Evolutionary conservation across 1,140 invertebrate genomes (phyloP), one percentile per base, ranked within the genome.

Genomic region (Lamellibrachia luymesi): DNA sequence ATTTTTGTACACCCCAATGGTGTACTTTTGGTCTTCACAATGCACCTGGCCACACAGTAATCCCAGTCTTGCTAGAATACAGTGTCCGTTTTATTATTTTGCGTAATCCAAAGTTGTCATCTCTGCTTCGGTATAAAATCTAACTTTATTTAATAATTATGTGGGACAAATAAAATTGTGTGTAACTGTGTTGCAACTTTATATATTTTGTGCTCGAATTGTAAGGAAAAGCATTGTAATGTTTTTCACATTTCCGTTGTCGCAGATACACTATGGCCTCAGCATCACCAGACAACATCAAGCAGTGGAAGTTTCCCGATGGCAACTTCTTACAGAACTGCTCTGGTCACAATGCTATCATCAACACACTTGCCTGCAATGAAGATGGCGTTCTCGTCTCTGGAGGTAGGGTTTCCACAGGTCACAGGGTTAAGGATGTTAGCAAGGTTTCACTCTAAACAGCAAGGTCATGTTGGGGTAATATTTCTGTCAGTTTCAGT

Each of bases 291-390:
- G 99, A 99, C 96, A 99, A 99, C 95, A 99, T 99, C 93, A 99
- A 99, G 96, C 98, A 99, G 96, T 99, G 99, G 99, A 99, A 98
- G 96, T 99, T 99, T 96, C 99, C 99, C 0, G 98, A 99, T 95
- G 99, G 99, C 2, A 98, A 99, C 95, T 99, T 99, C 95, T 98
- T 99, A 93, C 99, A 99, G 96, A 99, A 99, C 97, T 97, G 99
- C 89, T 98, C 98, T 0, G 99, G 99, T 0, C 99, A 99, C 95
- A 99, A 99, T 96, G 98, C 99, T 0, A 99, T 99, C 94, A 97
- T 99, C 0, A 99, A 99, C 96, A 98, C 98, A 95, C 97, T 99
- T 95, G 98, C 98, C 10, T 97, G 99, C 0, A 99, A 99, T 97
- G 97, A 96, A 4, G 99, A 99, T 95, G 98, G 98, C 0, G 99